Base-by-base conservation (phyloP, 2,797 vertebrate species). In the Enoplosus armatus region DNA sequence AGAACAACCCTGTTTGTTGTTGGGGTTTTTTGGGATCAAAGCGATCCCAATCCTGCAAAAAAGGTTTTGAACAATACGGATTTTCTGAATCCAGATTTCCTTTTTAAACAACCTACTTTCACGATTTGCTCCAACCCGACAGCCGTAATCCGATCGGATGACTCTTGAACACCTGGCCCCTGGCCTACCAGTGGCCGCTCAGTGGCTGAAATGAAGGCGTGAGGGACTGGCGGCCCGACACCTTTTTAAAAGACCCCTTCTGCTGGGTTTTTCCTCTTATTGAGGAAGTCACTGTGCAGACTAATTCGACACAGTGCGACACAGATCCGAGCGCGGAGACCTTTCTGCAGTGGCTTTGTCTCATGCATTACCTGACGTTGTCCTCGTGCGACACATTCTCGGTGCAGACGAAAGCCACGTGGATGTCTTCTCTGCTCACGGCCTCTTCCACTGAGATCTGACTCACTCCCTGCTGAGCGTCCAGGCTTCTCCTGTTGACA, bases 331-430 rank as follows among this genome's bases (percentile, higher is more conserved):
- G 2, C 29, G 27, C 4, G 33, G 26, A 47, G 16, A 66, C 48
- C 26, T 35, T 37, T 14, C 39, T 41, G 6, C 12, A 37, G 27
- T 27, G 45, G 22, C n/a, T 31, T 35, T 10, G 16, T 35, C 15
- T 20, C 1, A 11, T 5, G 15, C 20, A n/a, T 70, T 93, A 98
- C 98, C 97, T 97, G 93, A 97, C 75, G 8, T 84, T 92, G 70
- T 96, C 94, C 85, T 97, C 96, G 0, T 99, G 98, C 33, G 73
- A 94, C 56, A 39, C 67, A 63, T 97, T 99, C 82, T 99, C 98
- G 0, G 96, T 98, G 93, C 97, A 97, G 89, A 99, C 91, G 77
- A 97, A 96, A 1, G 95, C 98, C 37, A 92, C 96, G 0, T 97
- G 92, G 48, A 98, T 82, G 39, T 98, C 96, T 1, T 90, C 84